Conservation (phyloP, 2,888 invertebrate genomes). For the Torymus tubicola region DNA sequence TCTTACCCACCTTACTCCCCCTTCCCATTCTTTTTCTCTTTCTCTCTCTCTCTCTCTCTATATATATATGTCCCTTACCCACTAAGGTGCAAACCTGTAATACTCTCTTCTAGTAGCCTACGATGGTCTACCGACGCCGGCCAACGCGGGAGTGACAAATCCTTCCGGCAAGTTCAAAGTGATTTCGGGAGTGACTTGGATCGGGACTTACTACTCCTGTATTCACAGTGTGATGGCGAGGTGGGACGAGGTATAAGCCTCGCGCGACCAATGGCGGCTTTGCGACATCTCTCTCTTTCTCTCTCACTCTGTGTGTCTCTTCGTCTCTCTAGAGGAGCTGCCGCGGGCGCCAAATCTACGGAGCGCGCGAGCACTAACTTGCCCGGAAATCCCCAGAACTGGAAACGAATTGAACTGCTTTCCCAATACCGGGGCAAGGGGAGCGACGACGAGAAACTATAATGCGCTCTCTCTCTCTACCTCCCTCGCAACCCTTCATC, state of each 20-base stretch:
- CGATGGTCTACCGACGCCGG: conserved; percentile 2
- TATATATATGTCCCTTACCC: too few species aligned
- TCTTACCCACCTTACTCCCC: too few species aligned
- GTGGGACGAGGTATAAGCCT: conserved; percentile 11
- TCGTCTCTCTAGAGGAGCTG: background rate
- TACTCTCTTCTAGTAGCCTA: too few species aligned
- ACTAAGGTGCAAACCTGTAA: too few species aligned
- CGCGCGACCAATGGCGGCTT: conserved; percentile 25
- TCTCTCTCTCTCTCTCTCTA: too few species aligned
- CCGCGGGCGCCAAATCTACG: conserved; percentile 7
- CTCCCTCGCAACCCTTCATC: conserved; percentile 19
- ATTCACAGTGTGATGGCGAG: background rate
- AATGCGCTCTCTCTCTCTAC: conserved; percentile 1
- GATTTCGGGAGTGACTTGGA: conserved; percentile 10
- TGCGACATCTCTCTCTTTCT: conserved; percentile 23
- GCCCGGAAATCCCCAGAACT: conserved; percentile 32
- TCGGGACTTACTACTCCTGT: background rate
- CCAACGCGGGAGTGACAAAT: conserved; percentile 4
- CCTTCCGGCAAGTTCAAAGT: conserved; percentile 32
- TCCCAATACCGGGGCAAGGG: conserved; percentile 9
- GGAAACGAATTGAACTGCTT: conserved; percentile 50
- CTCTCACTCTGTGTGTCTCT: too few species aligned
- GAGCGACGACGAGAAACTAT: background rate
- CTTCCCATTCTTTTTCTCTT: too few species aligned
- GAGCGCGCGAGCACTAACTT: conserved; percentile 32